Base-by-base conservation (phyloP, 2,888 invertebrate genomes). In the Lochmaea crataegi region DNA sequence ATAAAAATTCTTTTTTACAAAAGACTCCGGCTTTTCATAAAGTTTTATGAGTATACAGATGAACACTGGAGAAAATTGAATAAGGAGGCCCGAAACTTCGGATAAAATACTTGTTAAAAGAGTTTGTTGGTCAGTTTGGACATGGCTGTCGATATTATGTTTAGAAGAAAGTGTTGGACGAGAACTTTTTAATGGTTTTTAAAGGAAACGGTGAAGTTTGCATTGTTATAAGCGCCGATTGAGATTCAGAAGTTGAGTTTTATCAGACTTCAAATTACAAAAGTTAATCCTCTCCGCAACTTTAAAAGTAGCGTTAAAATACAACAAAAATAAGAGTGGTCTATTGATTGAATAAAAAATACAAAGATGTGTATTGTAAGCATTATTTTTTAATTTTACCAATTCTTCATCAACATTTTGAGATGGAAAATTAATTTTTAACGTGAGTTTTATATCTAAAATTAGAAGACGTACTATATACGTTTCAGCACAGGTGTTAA, bases 81-180 rank as follows among this genome's bases (percentile, higher is more conserved):
- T 69, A 69, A 63, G 22, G 16, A 26, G 32, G 16, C 16, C 63
- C 69, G 45, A 53, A 51, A 63, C 51, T 69, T 63, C 38, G 61
- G 42, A 57, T 69, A 69, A 69, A 69, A 69, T 69, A 69, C 69
- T 69, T 69, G 63, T 69, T 68, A 63, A 69, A 63, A 56, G 69
- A 69, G 69, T 69, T 69, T 48, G 69, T 63, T 69, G 69, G 69
- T 69, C 69, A 69, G 63, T 63, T 63, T 56, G 6, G 63, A 41
- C 22, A 56, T 18, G 26, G 18, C 26, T 45, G 57, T 58, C 67
- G 42, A 57, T 41, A 58, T 18, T 58, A 12, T 32, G n/a, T 58
- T 58, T n/a, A 58, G n/a, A 58, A 58, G 58, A 58, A 7, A 41
- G 16, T 42, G n/a, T 63, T 63, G 11, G 7, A 11, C 18, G 10